phyloP scores from a whole-genome alignment of 2,888 invertebrate species.

The Tridacna gigas region DNA sequence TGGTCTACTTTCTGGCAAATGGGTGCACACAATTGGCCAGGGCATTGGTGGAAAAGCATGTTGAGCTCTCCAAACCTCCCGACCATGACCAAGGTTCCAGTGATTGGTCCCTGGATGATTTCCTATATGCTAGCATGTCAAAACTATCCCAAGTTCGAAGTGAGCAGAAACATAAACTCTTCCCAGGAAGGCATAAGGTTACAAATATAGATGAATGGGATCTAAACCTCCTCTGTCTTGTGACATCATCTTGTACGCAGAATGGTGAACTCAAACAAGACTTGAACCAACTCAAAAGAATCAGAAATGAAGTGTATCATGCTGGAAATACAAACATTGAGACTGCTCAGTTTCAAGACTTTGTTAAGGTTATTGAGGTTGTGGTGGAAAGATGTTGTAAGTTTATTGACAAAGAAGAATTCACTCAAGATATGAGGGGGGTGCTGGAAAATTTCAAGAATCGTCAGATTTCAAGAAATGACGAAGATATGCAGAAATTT shows the following conservation, averaged over 20 bases:
- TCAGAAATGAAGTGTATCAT: conserved; percentile 4
- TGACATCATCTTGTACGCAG: not conserved
- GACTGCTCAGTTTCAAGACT: not conserved
- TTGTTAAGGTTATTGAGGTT: not conserved
- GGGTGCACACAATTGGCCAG: conserved; percentile 12
- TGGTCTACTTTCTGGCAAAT: conserved; percentile 16
- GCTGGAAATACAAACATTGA: conserved; percentile 1
- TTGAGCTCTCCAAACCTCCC: not conserved
- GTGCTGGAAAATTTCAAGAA: conserved; percentile 6
- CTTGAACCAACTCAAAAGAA: not conserved
- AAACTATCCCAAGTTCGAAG: not conserved
- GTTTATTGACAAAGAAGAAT: not conserved
- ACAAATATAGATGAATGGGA: conserved; percentile 15
- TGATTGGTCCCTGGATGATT: conserved; percentile 11
- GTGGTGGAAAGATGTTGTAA: not conserved
- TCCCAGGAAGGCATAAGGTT: not conserved
- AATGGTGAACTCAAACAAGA: not conserved
- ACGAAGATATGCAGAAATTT: not conserved
- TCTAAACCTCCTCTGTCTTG: not conserved
- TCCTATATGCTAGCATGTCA: not conserved
- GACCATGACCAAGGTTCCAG: not conserved
- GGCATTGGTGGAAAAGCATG: not conserved
- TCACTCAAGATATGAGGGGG: not conserved
- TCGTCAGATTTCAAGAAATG: not conserved
- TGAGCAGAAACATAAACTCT: not conserved